Evolutionary conservation across 2,113 vertebrate genomes (phyloP).

Genomic region (Gavialis gangeticus): DNA sequence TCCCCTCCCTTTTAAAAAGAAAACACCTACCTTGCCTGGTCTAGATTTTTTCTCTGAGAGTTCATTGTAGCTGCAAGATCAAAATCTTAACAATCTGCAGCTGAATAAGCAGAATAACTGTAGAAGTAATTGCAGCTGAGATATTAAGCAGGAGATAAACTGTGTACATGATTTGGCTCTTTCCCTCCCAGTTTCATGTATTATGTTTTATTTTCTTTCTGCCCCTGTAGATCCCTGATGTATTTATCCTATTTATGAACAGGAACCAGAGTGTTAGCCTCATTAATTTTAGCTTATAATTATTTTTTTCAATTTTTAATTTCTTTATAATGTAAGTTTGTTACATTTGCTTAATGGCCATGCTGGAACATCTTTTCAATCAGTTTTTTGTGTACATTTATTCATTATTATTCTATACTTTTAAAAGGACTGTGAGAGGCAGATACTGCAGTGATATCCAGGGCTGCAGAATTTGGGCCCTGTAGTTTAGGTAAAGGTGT

Average conservation of each 20-base stretch:
- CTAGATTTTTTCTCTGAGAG: constrained; percentile 31
- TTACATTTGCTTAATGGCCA: background rate
- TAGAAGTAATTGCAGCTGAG: constrained; percentile 3
- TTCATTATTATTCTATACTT: too few relatives aligned
- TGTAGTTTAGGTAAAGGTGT: too few relatives aligned
- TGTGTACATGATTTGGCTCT: constrained; percentile 19
- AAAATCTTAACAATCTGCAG: constrained; percentile 38
- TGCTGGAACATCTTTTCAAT: background rate
- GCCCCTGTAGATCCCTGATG: background rate
- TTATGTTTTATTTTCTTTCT: background rate
- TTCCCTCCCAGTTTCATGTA: background rate
- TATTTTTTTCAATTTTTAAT: background rate
- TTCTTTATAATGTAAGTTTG: background rate
- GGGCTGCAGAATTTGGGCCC: too few relatives aligned
- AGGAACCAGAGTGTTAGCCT: background rate
- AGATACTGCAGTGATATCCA: too few relatives aligned
- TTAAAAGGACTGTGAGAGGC: too few relatives aligned
- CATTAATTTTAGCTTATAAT: background rate
- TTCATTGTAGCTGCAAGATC: constrained; percentile 34
- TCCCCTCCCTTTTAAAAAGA: background rate
- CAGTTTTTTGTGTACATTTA: background rate
- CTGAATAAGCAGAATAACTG: constrained; percentile 49
- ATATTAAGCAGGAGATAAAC: constrained; percentile 30
- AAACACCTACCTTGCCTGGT: background rate
- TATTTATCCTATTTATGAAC: background rate